A percentile compares a stretch with the other conserved stretches of the same genome.
These are phyloP conservation scores for Synergus gifuensis DNA, from an alignment of 2,888 invertebrate genomes.

Conservation along the genomic window DNA sequence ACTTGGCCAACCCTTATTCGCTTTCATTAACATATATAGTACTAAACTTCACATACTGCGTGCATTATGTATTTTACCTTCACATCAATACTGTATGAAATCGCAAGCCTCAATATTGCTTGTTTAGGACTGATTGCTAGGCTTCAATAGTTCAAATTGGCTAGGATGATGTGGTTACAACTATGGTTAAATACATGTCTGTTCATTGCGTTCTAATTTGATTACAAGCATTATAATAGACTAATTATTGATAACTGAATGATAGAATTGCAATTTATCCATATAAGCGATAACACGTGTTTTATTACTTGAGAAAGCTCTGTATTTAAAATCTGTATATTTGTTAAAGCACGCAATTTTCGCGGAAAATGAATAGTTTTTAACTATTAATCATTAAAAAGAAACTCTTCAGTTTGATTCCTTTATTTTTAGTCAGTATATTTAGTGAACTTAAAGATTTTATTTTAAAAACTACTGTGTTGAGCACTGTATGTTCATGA, in stretches of 20 bases:
- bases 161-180: constrained; percentile 21
- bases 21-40: not conserved
- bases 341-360: not conserved
- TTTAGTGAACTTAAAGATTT: no score
- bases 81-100: constrained; percentile 43
- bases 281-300: not conserved
- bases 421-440: no score
- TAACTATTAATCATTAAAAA: not conserved
- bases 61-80: constrained; percentile 7
- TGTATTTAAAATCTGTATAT: not conserved
- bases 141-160: constrained; percentile 46
- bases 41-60: not conserved
- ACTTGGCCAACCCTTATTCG: not conserved
- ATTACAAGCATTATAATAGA: constrained; percentile 30
- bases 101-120: constrained; percentile 47
- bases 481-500: not conserved
- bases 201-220: constrained; percentile 19
- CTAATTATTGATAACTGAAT: not conserved
- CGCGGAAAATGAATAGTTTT: not conserved
- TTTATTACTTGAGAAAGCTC: not conserved
- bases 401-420: no score
- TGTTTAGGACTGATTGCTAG: constrained; percentile 56
- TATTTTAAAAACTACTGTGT: no score
- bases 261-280: not conserved
- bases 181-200: constrained; percentile 22